Evolutionary conservation across 2,888 invertebrate genomes (phyloP).

Genomic region (Drosophila algonquin): DNA sequence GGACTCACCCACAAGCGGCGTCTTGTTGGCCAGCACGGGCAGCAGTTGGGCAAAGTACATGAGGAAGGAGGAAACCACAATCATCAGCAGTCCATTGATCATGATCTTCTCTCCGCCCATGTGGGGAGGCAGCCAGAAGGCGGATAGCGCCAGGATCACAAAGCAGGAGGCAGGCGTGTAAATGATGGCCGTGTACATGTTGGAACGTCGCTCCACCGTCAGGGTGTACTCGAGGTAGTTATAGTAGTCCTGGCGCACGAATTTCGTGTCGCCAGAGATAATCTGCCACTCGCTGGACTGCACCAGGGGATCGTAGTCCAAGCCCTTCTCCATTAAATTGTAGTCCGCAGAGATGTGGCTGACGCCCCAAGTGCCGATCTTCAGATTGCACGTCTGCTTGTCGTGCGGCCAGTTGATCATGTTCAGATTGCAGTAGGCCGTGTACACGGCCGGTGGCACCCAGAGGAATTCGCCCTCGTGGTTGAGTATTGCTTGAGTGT

Average conservation of each 20-base stretch:
- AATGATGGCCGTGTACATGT: conserved; percentile 86
- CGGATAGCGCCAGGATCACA: conserved; percentile 86
- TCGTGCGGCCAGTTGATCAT: conserved; percentile 91
- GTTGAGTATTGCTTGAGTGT: conserved; percentile 53
- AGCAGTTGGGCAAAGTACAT: conserved; percentile 87
- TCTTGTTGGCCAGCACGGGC: conserved; percentile 84
- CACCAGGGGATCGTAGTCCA: conserved; percentile 76
- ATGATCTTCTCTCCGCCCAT: conserved; percentile 88
- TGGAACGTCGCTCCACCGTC: conserved; percentile 85
- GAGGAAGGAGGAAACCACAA: conserved; percentile 87
- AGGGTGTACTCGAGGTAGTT: conserved; percentile 77
- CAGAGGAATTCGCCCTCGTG: conserved; percentile 85
- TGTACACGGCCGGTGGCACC: conserved; percentile 89
- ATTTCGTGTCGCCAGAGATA: conserved; percentile 45
- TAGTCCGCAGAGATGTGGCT: conserved; percentile 85
- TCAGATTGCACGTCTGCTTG: conserved; percentile 87
- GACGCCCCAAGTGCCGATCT: conserved; percentile 90
- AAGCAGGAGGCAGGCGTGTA: conserved; percentile 88
- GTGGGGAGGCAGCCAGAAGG: conserved; percentile 88
- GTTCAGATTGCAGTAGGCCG: conserved; percentile 87
- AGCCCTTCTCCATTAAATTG: conserved; percentile 82
- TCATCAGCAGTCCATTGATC: conserved; percentile 86
- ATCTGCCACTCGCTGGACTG: conserved; percentile 84
- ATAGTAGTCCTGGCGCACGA: conserved; percentile 76
- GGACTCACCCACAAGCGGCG: conserved; percentile 84